phyloP scores from a whole-genome alignment of 1,140 invertebrate species.

The Drosophila trapezifrons region DNA sequence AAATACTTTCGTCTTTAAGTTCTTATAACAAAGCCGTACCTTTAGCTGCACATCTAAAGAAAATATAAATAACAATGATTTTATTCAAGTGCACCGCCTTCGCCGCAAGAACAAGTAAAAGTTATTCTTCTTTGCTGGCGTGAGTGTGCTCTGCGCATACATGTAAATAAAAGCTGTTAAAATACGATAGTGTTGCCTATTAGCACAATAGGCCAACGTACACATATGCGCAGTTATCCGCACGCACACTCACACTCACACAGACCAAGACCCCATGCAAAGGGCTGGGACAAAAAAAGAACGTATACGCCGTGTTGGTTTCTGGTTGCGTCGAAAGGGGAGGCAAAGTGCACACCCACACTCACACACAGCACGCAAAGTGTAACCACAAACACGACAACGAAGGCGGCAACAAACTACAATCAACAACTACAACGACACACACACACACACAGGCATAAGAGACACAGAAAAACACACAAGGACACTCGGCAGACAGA shows the following conservation, averaged over 20 bases:
- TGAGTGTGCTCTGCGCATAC: constrained; percentile 13
- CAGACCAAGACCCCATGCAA: constrained; percentile 50
- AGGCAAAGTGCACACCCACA: constrained; percentile 23
- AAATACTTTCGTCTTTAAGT: too few species aligned
- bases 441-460: constrained; percentile 2
- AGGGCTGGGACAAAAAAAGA: constrained; percentile 47
- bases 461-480: constrained; percentile 20
- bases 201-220: constrained; percentile 72
- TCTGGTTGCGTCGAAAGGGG: constrained; percentile 21
- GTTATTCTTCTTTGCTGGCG: constrained; percentile 26
- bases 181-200: constrained; percentile 80
- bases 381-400: constrained; percentile 77
- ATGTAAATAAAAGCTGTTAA: constrained; percentile 80
- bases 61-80: neutral
- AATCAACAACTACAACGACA: constrained; percentile 57
- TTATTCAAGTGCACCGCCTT: constrained; percentile 15
- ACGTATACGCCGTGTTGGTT: constrained; percentile 41
- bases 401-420: constrained; percentile 62
- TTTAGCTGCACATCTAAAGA: neutral
- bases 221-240: constrained; percentile 48
- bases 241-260: constrained; percentile 15
- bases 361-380: constrained; percentile 58
- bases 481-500: constrained; percentile 46
- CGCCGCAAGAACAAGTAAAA: constrained; percentile 17
- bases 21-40: too few species aligned